Percentiles rank a stretch among this genome's conserved stretches.
These are phyloP conservation scores for Lanius collurio DNA, from an alignment of 2,113 vertebrate species.

Conservation along the genomic window DNA sequence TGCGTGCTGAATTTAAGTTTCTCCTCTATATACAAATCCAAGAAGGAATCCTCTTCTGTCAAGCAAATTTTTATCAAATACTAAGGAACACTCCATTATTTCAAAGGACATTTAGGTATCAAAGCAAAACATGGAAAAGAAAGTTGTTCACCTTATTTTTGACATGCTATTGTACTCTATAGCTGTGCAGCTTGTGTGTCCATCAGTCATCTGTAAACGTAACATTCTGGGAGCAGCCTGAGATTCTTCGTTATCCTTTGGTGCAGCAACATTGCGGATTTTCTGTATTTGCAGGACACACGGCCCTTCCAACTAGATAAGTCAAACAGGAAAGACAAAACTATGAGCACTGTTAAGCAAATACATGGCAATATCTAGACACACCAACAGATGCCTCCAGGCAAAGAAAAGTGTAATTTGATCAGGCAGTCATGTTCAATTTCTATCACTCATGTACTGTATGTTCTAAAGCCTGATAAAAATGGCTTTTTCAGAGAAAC, in stretches of 20 bases:
- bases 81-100: neutral
- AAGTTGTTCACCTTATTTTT: conserved; percentile 87
- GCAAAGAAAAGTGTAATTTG: neutral
- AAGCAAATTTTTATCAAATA: neutral
- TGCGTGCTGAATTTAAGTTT: neutral
- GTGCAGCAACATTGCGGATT: conserved; percentile 90
- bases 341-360: neutral
- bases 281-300: conserved; percentile 97
- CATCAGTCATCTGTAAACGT: conserved; percentile 96
- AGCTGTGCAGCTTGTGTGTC: conserved; percentile 89
- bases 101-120: neutral
- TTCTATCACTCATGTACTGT: neutral
- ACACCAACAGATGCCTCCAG: neutral
- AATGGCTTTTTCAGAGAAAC: neutral
- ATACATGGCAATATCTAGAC: neutral
- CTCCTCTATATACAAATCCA: neutral
- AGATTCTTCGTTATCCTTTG: conserved; percentile 95
- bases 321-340: conserved; percentile 41
- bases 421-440: neutral
- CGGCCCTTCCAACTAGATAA: conserved; percentile 87
- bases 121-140: neutral
- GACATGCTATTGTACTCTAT: conserved; percentile 89
- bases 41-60: neutral
- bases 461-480: neutral
- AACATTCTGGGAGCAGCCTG: conserved; percentile 94